phyloP scores from a whole-genome alignment of 2,888 invertebrate species.

The Noctua janthe region DNA sequence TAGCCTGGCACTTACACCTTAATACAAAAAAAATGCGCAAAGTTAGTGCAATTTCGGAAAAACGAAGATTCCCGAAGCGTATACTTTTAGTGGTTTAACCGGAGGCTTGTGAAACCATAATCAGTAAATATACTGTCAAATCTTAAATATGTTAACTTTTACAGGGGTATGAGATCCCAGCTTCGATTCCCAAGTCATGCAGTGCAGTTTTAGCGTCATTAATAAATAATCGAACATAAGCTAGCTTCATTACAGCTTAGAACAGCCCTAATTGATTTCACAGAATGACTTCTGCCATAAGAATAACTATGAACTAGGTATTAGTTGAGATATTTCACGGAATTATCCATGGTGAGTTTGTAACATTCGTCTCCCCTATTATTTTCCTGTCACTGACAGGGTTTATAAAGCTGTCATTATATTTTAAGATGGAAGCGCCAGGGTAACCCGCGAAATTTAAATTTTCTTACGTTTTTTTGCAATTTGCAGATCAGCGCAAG shows the following conservation, averaged over 20 bases:
- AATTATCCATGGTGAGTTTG: too few relatives aligned
- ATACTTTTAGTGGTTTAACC: background rate
- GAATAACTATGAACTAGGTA: background rate
- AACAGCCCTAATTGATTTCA: constrained; percentile 17
- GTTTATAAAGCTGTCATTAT: too few relatives aligned
- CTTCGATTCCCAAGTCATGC: constrained; percentile 7
- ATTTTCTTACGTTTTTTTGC: too few relatives aligned
- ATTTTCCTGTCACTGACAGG: too few relatives aligned
- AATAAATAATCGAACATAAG: background rate
- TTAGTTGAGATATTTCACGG: too few relatives aligned
- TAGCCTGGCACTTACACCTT: too few relatives aligned
- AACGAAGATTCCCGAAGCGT: background rate
- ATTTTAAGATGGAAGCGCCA: too few relatives aligned
- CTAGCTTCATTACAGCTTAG: background rate
- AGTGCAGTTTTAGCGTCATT: constrained; percentile 25
- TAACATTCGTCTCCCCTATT: too few relatives aligned
- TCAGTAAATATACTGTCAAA: background rate
- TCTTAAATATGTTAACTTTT: background rate
- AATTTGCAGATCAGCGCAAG: too few relatives aligned
- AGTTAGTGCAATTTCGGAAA: background rate
- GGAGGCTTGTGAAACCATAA: background rate
- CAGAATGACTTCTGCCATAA: background rate
- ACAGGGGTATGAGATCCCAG: constrained; percentile 19
- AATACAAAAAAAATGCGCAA: too few relatives aligned
- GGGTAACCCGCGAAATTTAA: too few relatives aligned